Base-by-base conservation (phyloP, 1,140 invertebrate species). In the Portunus trituberculatus region DNA sequence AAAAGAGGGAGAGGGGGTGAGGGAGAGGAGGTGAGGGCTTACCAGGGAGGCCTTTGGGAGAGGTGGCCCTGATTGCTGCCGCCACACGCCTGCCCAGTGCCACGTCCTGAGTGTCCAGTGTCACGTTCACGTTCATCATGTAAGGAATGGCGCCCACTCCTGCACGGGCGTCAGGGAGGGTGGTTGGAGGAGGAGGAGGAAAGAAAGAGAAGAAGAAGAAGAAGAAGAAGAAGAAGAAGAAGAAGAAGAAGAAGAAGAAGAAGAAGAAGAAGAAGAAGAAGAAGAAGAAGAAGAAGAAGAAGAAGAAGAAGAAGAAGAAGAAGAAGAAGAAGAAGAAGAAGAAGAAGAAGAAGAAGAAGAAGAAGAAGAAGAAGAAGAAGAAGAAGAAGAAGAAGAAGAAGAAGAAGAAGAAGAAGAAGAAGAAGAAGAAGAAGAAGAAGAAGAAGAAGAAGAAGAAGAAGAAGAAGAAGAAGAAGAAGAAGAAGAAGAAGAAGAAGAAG, bases 81-180 rank as follows among this genome's bases (percentile, higher is more conserved):
- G 95, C 95, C 14, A 95, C 91, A 4, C 89, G 76, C 7, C 95
- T 29, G 32, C 95, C 95, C 0, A 95, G 52, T 8, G 83, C 48
- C 48, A 95, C 32, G 95, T 95, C 95, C 6, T 52, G 88, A n/a
- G 95, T 88, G 92, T 95, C 95, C 45, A 95, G 67, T 52, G 95
- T 95, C 0, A 95, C 48, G 59, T 95, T 95, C 14, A 91, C 92
- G 87, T 95, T 95, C 92, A 94, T 93, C 95, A 95, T 95, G 95
- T 93, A 95, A 20, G 95, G 95, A 20, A 95, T 93, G 92, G 92
- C 95, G 29, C 95, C 95, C 31, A 95, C 48, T 45, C 95, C 93
- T 93, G 91, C 52, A 7, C 29, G 59, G 29, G 7, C 59, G 52
- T 16, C 59, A 0, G 14, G 3, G 28, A 12, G 31, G 39, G 28